Base-by-base conservation (phyloP, 1,140 invertebrate species). In the Rhagoletis zephyria region DNA sequence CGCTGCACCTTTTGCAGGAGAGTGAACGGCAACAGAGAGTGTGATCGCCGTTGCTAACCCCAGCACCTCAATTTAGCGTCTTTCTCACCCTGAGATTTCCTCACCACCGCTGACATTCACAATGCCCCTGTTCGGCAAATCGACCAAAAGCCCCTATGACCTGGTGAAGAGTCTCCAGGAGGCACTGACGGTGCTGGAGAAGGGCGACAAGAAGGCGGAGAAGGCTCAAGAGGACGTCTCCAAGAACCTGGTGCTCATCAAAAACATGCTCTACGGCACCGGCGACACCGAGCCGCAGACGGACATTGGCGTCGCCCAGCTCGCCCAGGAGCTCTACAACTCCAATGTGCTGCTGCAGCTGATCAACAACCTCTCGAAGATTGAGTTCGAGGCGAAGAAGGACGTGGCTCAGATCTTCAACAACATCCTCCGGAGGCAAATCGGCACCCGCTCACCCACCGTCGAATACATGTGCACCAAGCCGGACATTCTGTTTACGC, bases 381-480 rank as follows among this genome's bases (percentile, higher is more conserved):
- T 99, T 91, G 99, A 99, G 93, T 99, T 99, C 94, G 99, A 99
- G 96, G 98, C 98, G 16, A 99, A 99, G 93, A 99, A 99, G 94
- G 98, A 99, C 95, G 98, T 99, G 89, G 98, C 98, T 87, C 97
- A 98, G 94, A 98, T 99, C 88, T 99, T 99, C 94, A 99, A 99
- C 94, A 99, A 99, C 95, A 97, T 99, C 91, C 94, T 99, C 89
- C 95, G 98, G 91, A 95, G 99, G 91, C 98, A 99, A 94, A 99
- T 99, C 93, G 98, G 98, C 56, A 98, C 98, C 67, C 95, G 98
- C 89, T 98, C 97, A 85, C 99, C 99, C 59, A 99, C 99, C 81
- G 98, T 99, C 51, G 98, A 99, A 94, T 98, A 99, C 94, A 98
- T 99, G 92, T 99, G 98, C 94, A 98, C 97, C 74, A 98, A 98